Conservation (phyloP, 2,113 vertebrate species). For the Astur gentilis region DNA sequence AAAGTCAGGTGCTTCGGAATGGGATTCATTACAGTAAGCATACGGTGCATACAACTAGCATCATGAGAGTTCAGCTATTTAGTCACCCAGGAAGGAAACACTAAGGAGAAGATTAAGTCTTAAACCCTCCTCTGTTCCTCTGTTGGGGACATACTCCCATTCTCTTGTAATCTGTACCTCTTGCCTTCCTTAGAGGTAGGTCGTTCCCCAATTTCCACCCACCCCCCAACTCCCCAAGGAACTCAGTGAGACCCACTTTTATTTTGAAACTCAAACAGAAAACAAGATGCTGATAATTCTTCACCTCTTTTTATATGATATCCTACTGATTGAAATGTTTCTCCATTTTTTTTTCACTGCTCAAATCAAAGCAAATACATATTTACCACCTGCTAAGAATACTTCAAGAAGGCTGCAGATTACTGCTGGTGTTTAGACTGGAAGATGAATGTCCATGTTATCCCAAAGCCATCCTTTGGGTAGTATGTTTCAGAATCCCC, state of each 20-base stretch:
- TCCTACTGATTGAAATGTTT: background rate
- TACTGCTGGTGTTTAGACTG: background rate
- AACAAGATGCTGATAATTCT: background rate
- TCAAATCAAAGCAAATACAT: background rate
- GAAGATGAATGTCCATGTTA: background rate
- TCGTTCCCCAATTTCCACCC: background rate
- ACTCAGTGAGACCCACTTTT: background rate
- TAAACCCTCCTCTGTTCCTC: background rate
- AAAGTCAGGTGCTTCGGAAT: background rate
- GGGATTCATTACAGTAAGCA: background rate
- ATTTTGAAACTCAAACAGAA: background rate
- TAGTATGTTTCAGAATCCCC: background rate
- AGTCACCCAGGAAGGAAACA: background rate
- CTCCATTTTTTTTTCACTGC: background rate
- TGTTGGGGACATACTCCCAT: accelerated
- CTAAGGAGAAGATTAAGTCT: background rate
- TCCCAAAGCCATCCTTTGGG: background rate
- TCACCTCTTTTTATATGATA: background rate
- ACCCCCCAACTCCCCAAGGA: background rate
- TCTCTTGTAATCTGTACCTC: background rate
- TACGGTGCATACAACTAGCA: background rate
- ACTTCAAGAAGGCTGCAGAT: background rate
- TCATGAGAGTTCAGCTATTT: background rate
- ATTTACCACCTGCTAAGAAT: background rate
- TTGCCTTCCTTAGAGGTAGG: background rate